These are phyloP conservation scores for Caenorhabditis sp. DNA, from an alignment of 2,888 invertebrate species.

Conservation along the genomic window DNA sequence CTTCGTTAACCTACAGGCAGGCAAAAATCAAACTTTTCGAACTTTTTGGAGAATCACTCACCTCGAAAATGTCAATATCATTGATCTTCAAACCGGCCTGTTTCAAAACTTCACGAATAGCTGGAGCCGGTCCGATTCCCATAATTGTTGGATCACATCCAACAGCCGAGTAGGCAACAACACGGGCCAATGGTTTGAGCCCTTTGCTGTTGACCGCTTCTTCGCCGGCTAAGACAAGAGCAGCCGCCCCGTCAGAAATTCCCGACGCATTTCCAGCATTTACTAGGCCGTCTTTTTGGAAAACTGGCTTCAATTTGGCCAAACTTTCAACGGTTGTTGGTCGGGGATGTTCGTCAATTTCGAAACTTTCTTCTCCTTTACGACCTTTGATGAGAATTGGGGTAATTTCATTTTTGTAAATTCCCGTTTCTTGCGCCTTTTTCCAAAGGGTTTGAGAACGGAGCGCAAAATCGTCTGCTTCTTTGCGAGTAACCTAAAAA, in stretches of 20 bases:
- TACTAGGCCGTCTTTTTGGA: conserved; percentile 68
- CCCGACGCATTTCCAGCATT: conserved; percentile 75
- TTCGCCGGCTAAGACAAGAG: conserved; percentile 88
- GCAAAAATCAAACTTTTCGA: background rate
- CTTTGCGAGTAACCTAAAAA: conserved; percentile 78
- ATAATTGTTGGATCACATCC: conserved; percentile 92
- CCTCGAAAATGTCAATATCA: conserved; percentile 84
- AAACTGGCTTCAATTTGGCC: conserved; percentile 79
- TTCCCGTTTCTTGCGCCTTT: conserved; percentile 83
- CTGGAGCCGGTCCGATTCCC: conserved; percentile 86
- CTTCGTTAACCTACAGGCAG: conserved; percentile 90
- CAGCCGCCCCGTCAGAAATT: conserved; percentile 95
- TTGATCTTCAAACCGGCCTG: conserved; percentile 81
- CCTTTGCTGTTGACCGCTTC: conserved; percentile 83
- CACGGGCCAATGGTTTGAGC: conserved; percentile 86
- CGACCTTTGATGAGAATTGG: conserved; percentile 82
- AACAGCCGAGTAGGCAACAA: conserved; percentile 89
- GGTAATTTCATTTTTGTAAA: conserved; percentile 87
- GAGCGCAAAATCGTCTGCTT: conserved; percentile 86
- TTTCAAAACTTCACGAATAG: conserved; percentile 86
- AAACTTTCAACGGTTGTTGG: conserved; percentile 85
- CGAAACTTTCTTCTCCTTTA: conserved; percentile 78
- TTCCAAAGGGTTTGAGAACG: conserved; percentile 87
- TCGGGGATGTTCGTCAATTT: conserved; percentile 88
- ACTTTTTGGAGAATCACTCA: conserved; percentile 10